Conservation (phyloP, 2,113 vertebrate species). For the Planiliza haematocheilus region DNA sequence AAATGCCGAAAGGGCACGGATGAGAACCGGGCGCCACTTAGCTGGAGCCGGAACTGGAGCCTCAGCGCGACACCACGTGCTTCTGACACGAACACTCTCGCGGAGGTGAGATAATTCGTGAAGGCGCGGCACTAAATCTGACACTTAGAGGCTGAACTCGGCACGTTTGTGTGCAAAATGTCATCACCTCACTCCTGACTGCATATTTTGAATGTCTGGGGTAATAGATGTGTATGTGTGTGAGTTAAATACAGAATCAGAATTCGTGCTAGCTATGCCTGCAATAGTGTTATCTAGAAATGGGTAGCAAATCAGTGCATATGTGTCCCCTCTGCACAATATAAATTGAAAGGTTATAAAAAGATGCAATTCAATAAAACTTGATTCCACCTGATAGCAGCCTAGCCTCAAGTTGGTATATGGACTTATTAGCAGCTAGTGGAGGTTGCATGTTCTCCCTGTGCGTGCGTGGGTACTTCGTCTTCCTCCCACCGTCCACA, state of each 20-base stretch:
- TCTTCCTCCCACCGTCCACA: too few relatives aligned
- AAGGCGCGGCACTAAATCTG: conserved; percentile 21
- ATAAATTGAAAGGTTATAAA: conserved; percentile 11
- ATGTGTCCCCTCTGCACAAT: neutral
- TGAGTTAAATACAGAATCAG: neutral
- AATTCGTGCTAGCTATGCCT: neutral
- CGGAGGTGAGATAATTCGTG: conserved; percentile 32
- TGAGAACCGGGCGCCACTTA: conserved; percentile 28
- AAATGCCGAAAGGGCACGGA: conserved; percentile 48
- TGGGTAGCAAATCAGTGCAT: neutral
- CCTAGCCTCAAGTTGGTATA: too few relatives aligned
- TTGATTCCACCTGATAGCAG: too few relatives aligned
- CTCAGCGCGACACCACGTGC: neutral
- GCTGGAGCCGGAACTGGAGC: conserved; percentile 13
- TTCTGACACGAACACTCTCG: neutral
- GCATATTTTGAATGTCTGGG: neutral
- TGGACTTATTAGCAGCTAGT: too few relatives aligned
- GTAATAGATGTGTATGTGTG: neutral
- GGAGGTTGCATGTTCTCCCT: too few relatives aligned
- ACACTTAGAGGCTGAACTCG: conserved; percentile 1
- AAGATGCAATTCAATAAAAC: conserved; percentile 15
- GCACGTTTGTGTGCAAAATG: conserved; percentile 1
- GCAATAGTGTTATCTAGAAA: neutral
- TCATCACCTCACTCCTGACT: neutral
- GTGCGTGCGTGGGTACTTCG: too few relatives aligned